Percentiles rank a stretch among this genome's conserved stretches.
phyloP scores from a whole-genome alignment of 2,888 invertebrate species.

The Suillia variegata region DNA sequence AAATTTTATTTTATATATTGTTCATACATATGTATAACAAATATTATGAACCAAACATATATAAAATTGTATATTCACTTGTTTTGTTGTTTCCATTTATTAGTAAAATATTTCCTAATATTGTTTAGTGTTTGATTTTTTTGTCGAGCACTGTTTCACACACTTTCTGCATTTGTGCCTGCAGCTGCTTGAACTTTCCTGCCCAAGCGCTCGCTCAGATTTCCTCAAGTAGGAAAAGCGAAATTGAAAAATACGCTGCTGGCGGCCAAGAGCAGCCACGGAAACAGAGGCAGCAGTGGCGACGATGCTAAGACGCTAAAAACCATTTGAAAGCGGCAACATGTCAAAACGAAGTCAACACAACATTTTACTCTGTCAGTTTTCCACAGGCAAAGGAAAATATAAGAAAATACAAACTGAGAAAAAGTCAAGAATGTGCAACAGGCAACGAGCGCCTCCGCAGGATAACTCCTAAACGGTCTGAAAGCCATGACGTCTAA shows the following conservation, averaged over 20 bases:
- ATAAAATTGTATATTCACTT: too few species aligned
- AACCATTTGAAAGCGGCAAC: conserved; percentile 18
- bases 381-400: neutral
- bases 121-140: too few species aligned
- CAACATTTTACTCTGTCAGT: conserved; percentile 15
- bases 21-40: too few species aligned
- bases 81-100: too few species aligned
- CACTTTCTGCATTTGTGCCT: too few species aligned
- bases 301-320: neutral
- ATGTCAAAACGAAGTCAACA: conserved; percentile 25
- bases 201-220: conserved; percentile 33
- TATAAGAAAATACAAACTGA: conserved; percentile 7
- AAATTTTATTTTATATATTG: too few species aligned
- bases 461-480: neutral
- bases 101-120: too few species aligned
- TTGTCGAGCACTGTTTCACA: too few species aligned
- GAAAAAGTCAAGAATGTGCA: conserved; percentile 20
- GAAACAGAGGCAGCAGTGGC: neutral
- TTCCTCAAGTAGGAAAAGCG: conserved; percentile 39
- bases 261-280: conserved; percentile 18
- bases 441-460: too few species aligned
- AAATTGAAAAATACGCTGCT: conserved; percentile 44
- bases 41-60: too few species aligned
- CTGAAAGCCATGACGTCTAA: conserved; percentile 27
- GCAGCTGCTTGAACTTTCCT: conserved; percentile 23